Percentiles rank a stretch among this genome's conserved stretches.
Evolutionary conservation across 2,113 vertebrate genomes (phyloP).

Genomic region (Psammodynastes pulverulentus): DNA sequence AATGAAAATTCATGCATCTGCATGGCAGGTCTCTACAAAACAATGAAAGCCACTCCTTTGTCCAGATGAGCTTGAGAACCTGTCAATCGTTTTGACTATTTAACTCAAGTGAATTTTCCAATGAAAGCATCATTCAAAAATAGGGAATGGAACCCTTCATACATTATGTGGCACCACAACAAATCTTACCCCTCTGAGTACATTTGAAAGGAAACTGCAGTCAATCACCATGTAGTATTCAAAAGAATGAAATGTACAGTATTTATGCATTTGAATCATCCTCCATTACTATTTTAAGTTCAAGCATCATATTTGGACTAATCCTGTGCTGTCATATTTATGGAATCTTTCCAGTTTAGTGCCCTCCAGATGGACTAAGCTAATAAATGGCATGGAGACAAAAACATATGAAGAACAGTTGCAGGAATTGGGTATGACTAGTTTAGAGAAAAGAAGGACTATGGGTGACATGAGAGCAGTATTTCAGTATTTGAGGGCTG

Average conservation of each 20-base stretch:
- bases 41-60: conserved; percentile 17
- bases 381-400: neutral
- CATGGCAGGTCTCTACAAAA: conserved; percentile 23
- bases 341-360: neutral
- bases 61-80: conserved; percentile 28
- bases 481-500: neutral
- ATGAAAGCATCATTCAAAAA: neutral
- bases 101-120: neutral
- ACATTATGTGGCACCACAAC: neutral
- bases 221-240: neutral
- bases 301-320: neutral
- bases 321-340: neutral
- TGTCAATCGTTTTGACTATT: neutral
- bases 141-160: neutral
- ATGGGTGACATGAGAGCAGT: neutral
- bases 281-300: neutral
- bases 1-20: conserved; percentile 60
- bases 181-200: neutral
- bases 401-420: neutral
- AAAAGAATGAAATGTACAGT: neutral
- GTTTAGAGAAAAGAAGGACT: neutral
- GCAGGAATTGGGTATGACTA: neutral
- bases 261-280: neutral
- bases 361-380: neutral
- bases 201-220: neutral